Base-by-base conservation (phyloP, 2,888 invertebrate genomes). In the Didymodactylos carnosus region DNA sequence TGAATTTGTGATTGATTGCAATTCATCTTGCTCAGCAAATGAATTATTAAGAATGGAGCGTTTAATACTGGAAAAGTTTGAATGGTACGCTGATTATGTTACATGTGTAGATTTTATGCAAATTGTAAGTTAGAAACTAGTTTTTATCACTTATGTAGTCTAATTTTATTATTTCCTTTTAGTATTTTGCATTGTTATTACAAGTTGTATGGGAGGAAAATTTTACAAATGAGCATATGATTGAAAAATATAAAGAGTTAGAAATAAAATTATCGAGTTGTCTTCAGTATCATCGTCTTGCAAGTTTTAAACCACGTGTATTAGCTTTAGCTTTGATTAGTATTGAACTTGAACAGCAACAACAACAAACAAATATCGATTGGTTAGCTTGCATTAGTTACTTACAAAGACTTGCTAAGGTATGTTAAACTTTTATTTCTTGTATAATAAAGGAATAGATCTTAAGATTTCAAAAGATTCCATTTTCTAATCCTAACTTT, bases 1-100 rank as follows among this genome's bases (percentile, higher is more conserved):
- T 78, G 82, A 82, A 77, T 79, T 83, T 78, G 81, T 83, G 78
- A 78, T 79, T 77, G 79, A 76, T 51, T 82, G 81, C 76, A 78
- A 90, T 82, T 90, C 90, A 80, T 89, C 90, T 80, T 91, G 91
- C 84, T 90, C 91, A 39, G 88, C 89, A 72, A 88, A 90, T 79
- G 92, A 92, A 85, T 87, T 92, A 80, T 84, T 87, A 29, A 89
- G 93, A 77, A 93, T 93, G 92, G 89, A 91, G 74, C 87, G 87
- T 76, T 88, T 91, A 76, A 88, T 93, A 79, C 87, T 86, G 23
- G 88, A 88, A 83, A 92, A 92, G 76, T 79, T 83, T 39, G 77
- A 79, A 73, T 83, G 82, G 82, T 78, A 79, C 75, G 76, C 80
- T 73, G 78, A 78, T 72, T 76, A 77, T 71, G 78, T 79, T 51